Evolutionary conservation across 2,113 vertebrate genomes (phyloP).

Genomic region (Fregata magnificens): DNA sequence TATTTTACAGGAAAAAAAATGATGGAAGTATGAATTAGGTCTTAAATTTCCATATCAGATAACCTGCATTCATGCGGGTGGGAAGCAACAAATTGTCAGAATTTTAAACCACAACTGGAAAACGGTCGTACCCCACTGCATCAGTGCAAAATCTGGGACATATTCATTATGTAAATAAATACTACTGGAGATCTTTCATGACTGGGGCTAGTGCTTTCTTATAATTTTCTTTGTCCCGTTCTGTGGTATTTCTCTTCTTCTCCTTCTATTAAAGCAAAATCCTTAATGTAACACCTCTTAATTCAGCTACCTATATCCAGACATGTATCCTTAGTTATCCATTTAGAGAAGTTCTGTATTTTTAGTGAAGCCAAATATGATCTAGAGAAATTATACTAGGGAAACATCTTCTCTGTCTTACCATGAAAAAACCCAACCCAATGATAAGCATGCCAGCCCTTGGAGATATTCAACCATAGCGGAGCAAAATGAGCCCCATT

Average conservation of each 20-base stretch:
- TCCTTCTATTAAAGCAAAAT: background rate
- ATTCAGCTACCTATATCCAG: background rate
- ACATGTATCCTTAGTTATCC: background rate
- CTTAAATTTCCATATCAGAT: background rate
- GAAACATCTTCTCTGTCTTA: background rate
- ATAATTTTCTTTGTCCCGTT: background rate
- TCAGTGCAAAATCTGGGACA: background rate
- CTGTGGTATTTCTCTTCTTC: background rate
- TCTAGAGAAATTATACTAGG: background rate
- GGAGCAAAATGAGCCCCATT: background rate
- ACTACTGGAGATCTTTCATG: background rate
- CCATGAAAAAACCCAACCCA: background rate
- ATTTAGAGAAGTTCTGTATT: background rate
- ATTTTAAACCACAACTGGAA: background rate
- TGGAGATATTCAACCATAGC: background rate
- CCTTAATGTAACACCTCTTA: background rate
- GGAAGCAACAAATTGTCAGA: background rate
- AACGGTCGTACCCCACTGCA: fast-evolving
- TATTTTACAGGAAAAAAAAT: background rate
- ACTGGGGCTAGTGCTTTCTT: background rate
- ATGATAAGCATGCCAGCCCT: background rate
- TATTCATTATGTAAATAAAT: background rate
- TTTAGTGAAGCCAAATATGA: background rate
- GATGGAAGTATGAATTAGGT: background rate
- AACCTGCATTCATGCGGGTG: background rate